Percentiles rank a stretch among this genome's conserved stretches.
phyloP scores from a whole-genome alignment of 2,113 vertebrate genomes.

The Apteryx owenii region DNA sequence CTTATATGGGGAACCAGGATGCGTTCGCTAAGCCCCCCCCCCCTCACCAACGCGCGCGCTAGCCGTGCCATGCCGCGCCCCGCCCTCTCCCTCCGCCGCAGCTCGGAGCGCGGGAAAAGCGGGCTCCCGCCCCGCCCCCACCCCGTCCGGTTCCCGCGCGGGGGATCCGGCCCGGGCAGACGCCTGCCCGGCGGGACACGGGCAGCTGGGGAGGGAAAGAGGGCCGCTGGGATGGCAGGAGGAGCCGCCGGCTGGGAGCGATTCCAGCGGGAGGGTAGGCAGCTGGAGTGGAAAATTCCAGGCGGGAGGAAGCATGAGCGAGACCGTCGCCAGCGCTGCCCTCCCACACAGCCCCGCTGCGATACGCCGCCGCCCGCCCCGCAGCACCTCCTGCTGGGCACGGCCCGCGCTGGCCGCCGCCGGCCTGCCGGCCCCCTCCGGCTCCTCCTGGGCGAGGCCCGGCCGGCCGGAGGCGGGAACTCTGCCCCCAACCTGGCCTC shows the following conservation, averaged over 20 bases:
- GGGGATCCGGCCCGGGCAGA: neutral
- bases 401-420: neutral
- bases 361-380: neutral
- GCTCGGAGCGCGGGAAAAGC: constrained; percentile 37
- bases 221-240: neutral
- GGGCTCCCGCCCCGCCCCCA: neutral
- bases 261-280: constrained; percentile 18
- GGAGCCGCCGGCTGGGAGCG: neutral
- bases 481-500: neutral
- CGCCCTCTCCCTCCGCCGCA: neutral
- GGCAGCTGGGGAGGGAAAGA: neutral
- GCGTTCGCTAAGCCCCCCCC: fast-evolving
- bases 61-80: too few species aligned
- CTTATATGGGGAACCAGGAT: constrained; percentile 74
- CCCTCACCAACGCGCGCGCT: fast-evolving
- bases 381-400: neutral
- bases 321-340: neutral
- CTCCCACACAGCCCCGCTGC: neutral
- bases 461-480: neutral
- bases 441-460: too few species aligned
- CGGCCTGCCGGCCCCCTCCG: too few species aligned
- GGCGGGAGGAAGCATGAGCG: neutral
- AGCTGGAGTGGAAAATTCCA: constrained; percentile 70
- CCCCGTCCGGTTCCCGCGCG: neutral
- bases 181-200: neutral